These are phyloP conservation scores for Mionectes olivaceus DNA, from an alignment of 2,797 vertebrate species.

Conservation along the genomic window DNA sequence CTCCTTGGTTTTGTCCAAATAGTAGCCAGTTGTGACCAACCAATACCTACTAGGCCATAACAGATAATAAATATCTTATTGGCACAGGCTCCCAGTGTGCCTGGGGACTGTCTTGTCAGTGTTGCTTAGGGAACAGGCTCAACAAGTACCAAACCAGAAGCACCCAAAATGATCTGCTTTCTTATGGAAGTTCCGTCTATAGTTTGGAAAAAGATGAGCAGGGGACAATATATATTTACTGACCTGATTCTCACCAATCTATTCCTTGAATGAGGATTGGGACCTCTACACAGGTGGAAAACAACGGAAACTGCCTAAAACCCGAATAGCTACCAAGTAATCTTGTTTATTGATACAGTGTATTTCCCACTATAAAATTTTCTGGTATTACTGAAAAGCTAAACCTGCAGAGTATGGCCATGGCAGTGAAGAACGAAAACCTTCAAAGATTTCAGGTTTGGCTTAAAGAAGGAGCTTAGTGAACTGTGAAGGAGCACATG, in stretches of 20 bases:
- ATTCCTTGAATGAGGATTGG: background rate
- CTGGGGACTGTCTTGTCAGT: background rate
- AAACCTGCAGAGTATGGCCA: rapidly evolving
- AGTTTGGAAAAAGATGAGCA: background rate
- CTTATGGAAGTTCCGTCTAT: background rate
- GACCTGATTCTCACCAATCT: background rate
- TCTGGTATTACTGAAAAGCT: background rate
- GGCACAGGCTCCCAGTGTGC: background rate
- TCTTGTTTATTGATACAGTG: background rate
- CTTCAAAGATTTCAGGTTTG: background rate
- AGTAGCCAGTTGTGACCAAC: background rate
- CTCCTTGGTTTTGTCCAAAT: background rate
- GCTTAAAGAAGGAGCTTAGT: background rate
- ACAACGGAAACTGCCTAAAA: background rate
- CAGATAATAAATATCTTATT: background rate
- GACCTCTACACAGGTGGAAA: background rate
- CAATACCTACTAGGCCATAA: background rate
- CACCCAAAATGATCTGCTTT: background rate
- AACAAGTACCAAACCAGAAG: background rate
- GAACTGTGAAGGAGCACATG: background rate
- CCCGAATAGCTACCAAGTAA: background rate
- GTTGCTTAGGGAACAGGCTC: background rate
- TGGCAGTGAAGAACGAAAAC: background rate
- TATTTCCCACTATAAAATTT: background rate
- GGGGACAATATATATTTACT: background rate